A percentile compares a stretch with the other conserved stretches of the same genome.
These are phyloP conservation scores for Manis javanica DNA, from an alignment of 2,797 vertebrate species.

Conservation along the genomic window DNA sequence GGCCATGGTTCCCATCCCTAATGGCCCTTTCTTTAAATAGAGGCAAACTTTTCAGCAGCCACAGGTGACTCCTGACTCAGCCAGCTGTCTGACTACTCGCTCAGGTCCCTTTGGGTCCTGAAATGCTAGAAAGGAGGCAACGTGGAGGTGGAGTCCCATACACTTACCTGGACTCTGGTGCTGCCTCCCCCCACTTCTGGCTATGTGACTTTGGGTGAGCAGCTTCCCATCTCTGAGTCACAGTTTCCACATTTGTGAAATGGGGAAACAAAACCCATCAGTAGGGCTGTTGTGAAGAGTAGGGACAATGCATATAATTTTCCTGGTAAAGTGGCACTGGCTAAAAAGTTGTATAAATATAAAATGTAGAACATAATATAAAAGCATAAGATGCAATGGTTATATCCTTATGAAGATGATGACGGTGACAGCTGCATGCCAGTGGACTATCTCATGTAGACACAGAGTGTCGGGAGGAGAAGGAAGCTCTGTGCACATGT, in stretches of 20 bases:
- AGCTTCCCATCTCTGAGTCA: background rate
- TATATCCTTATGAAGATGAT: fast-evolving
- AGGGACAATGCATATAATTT: background rate
- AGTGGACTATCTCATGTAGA: background rate
- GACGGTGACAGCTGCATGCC: background rate
- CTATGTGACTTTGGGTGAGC: background rate
- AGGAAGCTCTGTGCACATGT: background rate
- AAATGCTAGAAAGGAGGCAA: background rate
- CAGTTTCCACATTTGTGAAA: background rate
- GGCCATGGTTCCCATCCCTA: conserved; percentile 5
- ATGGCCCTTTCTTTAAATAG: conserved; percentile 50
- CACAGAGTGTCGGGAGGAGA: background rate
- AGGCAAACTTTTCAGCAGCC: background rate
- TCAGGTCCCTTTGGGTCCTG: background rate
- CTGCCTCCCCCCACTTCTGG: background rate
- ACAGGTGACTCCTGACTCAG: background rate
- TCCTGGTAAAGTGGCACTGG: too few relatives aligned
- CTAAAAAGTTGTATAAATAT: background rate
- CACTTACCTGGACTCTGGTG: background rate
- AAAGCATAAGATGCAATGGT: background rate
- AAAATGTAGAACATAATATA: background rate
- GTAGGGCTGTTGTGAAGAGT: background rate
- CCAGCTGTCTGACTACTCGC: conserved; percentile 21
- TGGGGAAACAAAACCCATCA: background rate
- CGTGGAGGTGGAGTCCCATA: background rate